Evolutionary conservation across 2,888 invertebrate genomes (phyloP).

Genomic region (Hipparchia semele): DNA sequence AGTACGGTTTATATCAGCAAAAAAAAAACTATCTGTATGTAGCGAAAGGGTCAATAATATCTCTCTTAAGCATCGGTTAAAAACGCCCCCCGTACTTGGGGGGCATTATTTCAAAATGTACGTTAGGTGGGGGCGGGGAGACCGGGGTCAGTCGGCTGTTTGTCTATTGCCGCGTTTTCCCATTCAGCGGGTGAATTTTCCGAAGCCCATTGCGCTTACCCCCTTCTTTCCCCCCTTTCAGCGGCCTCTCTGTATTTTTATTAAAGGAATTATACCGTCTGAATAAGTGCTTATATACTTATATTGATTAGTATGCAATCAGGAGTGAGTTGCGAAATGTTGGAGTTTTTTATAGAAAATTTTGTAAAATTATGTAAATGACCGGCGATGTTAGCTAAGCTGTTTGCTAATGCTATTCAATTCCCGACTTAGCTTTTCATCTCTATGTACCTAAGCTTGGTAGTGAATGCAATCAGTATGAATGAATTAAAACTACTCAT

Average conservation of each 20-base stretch:
- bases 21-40: constrained; percentile 18
- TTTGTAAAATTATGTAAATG: constrained; percentile 13
- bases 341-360: constrained; percentile 12
- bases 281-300: constrained; percentile 74
- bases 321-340: constrained; percentile 32
- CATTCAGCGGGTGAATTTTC: constrained; percentile 82
- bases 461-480: background rate
- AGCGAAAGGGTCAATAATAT: constrained; percentile 43
- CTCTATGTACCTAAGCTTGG: background rate
- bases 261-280: constrained; percentile 79
- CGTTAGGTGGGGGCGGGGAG: constrained; percentile 57
- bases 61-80: constrained; percentile 46
- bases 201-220: constrained; percentile 76
- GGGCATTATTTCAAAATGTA: constrained; percentile 79
- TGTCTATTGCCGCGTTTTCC: constrained; percentile 81
- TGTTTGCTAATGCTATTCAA: background rate
- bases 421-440: background rate
- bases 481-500: background rate
- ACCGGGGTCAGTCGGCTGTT: constrained; percentile 71
- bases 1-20: background rate
- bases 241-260: constrained; percentile 77
- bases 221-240: constrained; percentile 56
- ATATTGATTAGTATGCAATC: constrained; percentile 72
- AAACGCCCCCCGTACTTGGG: constrained; percentile 53
- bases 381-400: background rate